These are phyloP conservation scores for Chelon auratus DNA, from an alignment of 2,797 vertebrate genomes.

Conservation along the genomic window DNA sequence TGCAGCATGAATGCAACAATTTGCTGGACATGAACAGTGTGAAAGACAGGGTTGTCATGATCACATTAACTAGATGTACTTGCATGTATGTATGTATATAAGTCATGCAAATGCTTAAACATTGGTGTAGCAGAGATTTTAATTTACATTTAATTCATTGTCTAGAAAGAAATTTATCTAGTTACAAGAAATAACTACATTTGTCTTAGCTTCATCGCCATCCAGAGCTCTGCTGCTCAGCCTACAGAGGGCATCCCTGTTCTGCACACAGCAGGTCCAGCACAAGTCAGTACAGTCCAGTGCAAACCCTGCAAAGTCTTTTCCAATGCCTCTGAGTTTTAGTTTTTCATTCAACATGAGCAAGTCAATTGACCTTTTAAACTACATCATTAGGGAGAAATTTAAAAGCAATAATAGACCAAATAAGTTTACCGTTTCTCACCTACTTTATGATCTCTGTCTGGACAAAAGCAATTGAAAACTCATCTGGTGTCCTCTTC, in stretches of 20 bases:
- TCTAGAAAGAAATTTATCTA: too few relatives aligned
- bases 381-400: constrained; percentile 15
- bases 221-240: neutral
- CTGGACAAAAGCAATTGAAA: constrained; percentile 32
- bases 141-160: neutral
- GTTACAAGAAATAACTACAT: too few relatives aligned
- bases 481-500: constrained; percentile 12
- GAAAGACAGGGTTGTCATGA: too few relatives aligned
- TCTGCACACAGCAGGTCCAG: constrained; percentile 12
- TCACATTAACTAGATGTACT: too few relatives aligned
- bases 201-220: too few relatives aligned
- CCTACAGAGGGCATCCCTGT: constrained; percentile 38
- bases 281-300: neutral
- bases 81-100: too few relatives aligned
- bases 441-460: constrained; percentile 22
- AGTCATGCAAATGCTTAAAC: neutral
- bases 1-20: too few relatives aligned
- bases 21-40: too few relatives aligned
- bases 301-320: neutral
- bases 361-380: constrained; percentile 5
- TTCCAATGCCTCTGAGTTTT: neutral
- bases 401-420: neutral
- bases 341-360: neutral
- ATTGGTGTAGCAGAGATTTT: neutral
- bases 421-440: constrained; percentile 24